These are phyloP conservation scores for Hypercompe scribonia DNA, from an alignment of 2,888 invertebrate genomes.

Conservation along the genomic window DNA sequence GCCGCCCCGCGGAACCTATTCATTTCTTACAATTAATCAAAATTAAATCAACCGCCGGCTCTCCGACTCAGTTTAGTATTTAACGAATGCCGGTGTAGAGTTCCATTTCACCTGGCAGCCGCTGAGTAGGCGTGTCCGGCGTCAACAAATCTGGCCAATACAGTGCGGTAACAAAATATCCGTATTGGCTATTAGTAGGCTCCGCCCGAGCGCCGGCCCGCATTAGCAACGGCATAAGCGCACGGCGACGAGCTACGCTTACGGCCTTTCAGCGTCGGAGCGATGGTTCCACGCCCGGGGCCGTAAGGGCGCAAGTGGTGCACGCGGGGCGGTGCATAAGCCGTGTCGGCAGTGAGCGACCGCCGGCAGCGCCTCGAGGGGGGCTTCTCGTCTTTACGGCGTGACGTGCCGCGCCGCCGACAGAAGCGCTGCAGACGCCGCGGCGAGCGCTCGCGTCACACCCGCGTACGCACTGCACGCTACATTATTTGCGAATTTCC, in stretches of 20 bases:
- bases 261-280: constrained; percentile 49
- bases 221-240: constrained; percentile 55
- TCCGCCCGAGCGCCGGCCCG: constrained; percentile 67
- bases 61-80: constrained; percentile 57
- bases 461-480: constrained; percentile 26
- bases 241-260: constrained; percentile 40
- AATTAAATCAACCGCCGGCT: constrained; percentile 78
- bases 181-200: constrained; percentile 87
- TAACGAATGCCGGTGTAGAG: constrained; percentile 56
- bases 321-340: constrained; percentile 66
- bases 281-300: constrained; percentile 37
- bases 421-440: constrained; percentile 82
- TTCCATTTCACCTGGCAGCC: constrained; percentile 57
- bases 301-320: constrained; percentile 59
- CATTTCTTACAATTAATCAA: constrained; percentile 86
- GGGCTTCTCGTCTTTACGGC: constrained; percentile 66
- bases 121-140: constrained; percentile 78
- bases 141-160: constrained; percentile 88
- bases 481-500: constrained; percentile 64
- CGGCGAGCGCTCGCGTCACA: constrained; percentile 77
- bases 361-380: constrained; percentile 54
- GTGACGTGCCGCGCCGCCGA: constrained; percentile 70
- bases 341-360: constrained; percentile 60
- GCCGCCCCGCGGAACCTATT: constrained; percentile 65
- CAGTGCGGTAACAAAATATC: constrained; percentile 86